Conservation (phyloP, 2,113 vertebrate genomes). For the Pontoporia blainvillei region DNA sequence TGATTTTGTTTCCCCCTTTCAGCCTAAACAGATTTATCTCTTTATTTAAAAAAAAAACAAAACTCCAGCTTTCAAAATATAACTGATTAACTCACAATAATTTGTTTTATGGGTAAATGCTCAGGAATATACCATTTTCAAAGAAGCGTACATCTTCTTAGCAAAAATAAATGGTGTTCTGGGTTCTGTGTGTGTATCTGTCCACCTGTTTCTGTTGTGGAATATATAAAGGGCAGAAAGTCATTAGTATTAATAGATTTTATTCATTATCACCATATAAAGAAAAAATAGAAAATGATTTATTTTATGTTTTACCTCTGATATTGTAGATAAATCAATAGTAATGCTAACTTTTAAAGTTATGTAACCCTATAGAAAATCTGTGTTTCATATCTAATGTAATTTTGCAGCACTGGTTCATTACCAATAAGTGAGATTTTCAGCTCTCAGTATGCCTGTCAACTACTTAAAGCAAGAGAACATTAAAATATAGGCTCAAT, state of each 20-base stretch:
- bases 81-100: neutral
- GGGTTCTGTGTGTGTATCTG: neutral
- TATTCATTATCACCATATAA: neutral
- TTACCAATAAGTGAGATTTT: neutral
- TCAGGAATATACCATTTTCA: neutral
- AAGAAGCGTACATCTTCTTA: neutral
- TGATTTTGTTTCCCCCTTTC: neutral
- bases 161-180: neutral
- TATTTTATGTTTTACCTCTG: neutral
- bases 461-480: constrained; percentile 10
- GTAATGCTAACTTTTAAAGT: neutral
- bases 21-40: neutral
- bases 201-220: neutral
- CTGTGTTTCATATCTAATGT: neutral
- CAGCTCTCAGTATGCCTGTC: neutral
- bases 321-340: neutral
- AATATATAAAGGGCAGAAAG: neutral
- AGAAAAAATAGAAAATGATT: neutral
- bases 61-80: neutral
- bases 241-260: neutral
- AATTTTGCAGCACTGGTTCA: neutral
- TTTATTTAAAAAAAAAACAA: neutral
- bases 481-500: neutral
- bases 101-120: neutral
- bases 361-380: neutral